Evolutionary conservation across 2,888 invertebrate species (phyloP), one percentile per base, ranked within the genome.

Genomic region (Apodemia zela): DNA sequence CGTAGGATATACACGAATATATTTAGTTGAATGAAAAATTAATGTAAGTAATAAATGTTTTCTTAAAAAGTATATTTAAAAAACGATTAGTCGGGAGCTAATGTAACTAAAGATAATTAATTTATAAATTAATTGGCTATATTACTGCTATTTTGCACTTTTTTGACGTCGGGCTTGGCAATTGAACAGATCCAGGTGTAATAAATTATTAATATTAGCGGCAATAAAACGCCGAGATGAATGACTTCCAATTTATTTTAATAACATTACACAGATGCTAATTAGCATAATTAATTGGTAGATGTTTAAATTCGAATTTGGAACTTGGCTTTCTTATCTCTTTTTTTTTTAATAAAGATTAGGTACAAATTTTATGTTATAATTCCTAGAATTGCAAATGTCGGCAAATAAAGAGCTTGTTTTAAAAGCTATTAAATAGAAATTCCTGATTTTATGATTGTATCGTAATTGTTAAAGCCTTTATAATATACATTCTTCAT

Each of bases 141-240:
- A 57, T 57, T 57, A 57, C 29, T 15, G 25, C 57, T n/a, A 29
- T 29, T 57, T 57, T 57, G 57, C 57, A 57, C 25, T 57, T 57
- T 47, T 57, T 57, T 29, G 57, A 15, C 57, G 57, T n/a, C n/a
- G n/a, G n/a, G 7, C n/a, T 57, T 57, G 57, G 57, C 57, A 57
- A 57, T 54, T 57, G 25, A 57, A 29, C 57, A 47, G 29, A 57
- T 25, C 29, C 57, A 57, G 57, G 29, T 57, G 57, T 57, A 57
- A 57, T 57, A 57, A 57, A 57, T 57, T 57, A 57, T 57, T 29
- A 57, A 57, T 57, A 57, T 57, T 57, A 57, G 57, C 57, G 29
- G 57, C 57, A 57, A 57, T 57, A 57, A 57, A 25, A 57, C n/a
- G 25, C 25, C 25, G 54, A 54, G 54, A 54, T 54, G 54, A 54